phyloP scores from a whole-genome alignment of 1,140 invertebrate genomes.

The Prorops nasuta region DNA sequence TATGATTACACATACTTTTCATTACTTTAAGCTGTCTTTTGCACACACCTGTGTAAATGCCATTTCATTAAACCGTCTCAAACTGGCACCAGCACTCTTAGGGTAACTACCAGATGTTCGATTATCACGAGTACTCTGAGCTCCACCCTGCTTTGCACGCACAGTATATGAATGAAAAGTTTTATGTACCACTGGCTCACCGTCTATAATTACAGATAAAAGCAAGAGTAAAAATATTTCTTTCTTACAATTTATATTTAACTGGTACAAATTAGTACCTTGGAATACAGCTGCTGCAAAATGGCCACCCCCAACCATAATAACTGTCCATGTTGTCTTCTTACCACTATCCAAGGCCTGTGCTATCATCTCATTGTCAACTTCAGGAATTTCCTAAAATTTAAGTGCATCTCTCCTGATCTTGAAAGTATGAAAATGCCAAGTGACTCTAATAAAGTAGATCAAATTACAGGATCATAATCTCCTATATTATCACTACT shows the following conservation, averaged over 20 bases:
- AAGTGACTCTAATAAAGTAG: slow-evolving; percentile 30
- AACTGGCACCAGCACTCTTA: slow-evolving; percentile 78
- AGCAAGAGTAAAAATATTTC: not conserved
- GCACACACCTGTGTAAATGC: slow-evolving; percentile 63
- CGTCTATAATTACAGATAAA: slow-evolving; percentile 42
- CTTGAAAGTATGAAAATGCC: slow-evolving; percentile 35
- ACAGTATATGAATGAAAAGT: slow-evolving; percentile 87
- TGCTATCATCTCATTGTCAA: slow-evolving; percentile 50
- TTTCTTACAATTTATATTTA: too few species aligned
- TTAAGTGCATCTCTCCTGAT: slow-evolving; percentile 42
- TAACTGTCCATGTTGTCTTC: slow-evolving; percentile 64
- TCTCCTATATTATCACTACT: not conserved
- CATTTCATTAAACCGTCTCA: slow-evolving; percentile 78
- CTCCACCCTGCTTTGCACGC: slow-evolving; percentile 77
- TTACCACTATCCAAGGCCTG: slow-evolving; percentile 47
- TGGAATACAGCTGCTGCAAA: slow-evolving; percentile 83
- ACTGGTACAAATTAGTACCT: slow-evolving; percentile 45
- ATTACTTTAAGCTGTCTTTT: not conserved
- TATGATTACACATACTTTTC: not conserved
- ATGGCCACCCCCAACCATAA: slow-evolving; percentile 84
- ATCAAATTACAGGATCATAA: slow-evolving; percentile 18
- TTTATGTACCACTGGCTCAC: slow-evolving; percentile 71
- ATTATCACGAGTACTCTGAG: slow-evolving; percentile 70
- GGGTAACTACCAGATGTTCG: slow-evolving; percentile 63
- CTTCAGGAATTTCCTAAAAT: slow-evolving; percentile 55